Percentiles rank a stretch among this genome's conserved stretches.
Conservation (phyloP, 2,113 vertebrate genomes). For the Meleagris gallopavo region DNA sequence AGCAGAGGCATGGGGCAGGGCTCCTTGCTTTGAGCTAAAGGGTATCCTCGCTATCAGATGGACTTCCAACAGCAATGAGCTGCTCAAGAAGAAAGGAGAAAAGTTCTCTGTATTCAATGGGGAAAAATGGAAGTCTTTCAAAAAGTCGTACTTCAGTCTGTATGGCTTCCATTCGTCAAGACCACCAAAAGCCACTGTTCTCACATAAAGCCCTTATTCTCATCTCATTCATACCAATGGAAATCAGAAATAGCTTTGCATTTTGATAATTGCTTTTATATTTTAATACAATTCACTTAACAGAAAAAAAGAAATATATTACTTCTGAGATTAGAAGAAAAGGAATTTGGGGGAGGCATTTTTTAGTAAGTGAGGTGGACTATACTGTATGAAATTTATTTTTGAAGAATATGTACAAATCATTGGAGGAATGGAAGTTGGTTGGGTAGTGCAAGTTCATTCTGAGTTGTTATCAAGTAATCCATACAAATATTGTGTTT, state of each 20-base stretch:
- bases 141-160: neutral
- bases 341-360: neutral
- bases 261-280: neutral
- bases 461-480: neutral
- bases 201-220: neutral
- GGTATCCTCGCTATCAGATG: neutral
- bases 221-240: neutral
- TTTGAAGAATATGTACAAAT: neutral
- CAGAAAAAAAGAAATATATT: neutral
- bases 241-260: neutral
- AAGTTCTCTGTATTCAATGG: neutral
- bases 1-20: neutral
- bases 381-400: neutral
- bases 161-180: neutral
- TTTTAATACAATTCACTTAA: neutral
- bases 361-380: neutral
- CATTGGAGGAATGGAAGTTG: neutral
- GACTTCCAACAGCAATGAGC: rapidly evolving
- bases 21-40: neutral
- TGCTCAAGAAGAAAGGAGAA: neutral
- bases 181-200: neutral
- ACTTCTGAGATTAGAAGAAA: neutral
- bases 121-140: neutral
- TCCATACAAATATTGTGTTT: neutral
- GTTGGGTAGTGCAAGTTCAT: neutral